Conservation (phyloP, 2,888 invertebrate genomes). For the Aphidoletes aphidimyza region DNA sequence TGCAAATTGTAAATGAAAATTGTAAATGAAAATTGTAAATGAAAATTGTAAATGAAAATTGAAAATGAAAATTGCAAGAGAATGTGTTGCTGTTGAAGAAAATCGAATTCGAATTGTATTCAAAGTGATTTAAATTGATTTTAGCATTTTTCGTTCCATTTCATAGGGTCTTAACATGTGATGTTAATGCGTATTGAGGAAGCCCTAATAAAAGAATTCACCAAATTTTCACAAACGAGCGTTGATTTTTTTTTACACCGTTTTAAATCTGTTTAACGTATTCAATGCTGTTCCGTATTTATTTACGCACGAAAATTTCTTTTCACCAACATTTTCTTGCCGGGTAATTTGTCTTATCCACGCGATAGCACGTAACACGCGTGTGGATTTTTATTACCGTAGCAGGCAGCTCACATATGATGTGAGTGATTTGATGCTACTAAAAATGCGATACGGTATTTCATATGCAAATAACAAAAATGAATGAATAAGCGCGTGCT, state of each 20-base stretch:
- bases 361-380: too few species aligned
- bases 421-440: constrained; percentile 3
- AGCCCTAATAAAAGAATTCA: too few species aligned
- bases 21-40: background rate
- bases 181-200: too few species aligned
- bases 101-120: background rate
- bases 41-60: background rate
- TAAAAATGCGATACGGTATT: constrained; percentile 3
- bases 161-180: too few species aligned
- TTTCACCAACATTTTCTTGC: background rate
- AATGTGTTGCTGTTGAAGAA: too few species aligned
- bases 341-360: constrained; percentile 40
- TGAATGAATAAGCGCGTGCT: constrained; percentile 38
- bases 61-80: too few species aligned
- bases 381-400: background rate
- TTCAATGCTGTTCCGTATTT: background rate
- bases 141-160: too few species aligned
- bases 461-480: constrained; percentile 42
- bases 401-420: constrained; percentile 43
- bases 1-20: too few species aligned
- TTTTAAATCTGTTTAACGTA: constrained; percentile 43
- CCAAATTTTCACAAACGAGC: too few species aligned
- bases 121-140: too few species aligned
- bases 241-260: constrained; percentile 38
- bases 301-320: background rate